These are phyloP conservation scores for Mystacides longicornis DNA, from an alignment of 2,888 invertebrate genomes.

Conservation along the genomic window DNA sequence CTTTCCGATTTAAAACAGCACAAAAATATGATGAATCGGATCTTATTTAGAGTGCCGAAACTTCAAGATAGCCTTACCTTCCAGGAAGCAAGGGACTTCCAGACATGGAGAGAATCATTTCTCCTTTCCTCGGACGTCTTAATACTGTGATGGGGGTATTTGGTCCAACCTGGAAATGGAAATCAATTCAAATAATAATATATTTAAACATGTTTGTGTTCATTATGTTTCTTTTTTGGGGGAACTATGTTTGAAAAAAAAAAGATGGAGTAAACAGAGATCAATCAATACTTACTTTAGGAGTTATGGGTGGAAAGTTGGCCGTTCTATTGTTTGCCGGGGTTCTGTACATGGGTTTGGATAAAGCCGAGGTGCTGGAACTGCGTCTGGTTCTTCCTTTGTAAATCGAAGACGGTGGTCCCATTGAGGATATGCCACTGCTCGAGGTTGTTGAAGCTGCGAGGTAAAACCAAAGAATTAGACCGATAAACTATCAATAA, in stretches of 20 bases:
- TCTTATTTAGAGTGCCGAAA: too few species aligned
- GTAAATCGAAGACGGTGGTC: constrained; percentile 8
- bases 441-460: constrained; percentile 11
- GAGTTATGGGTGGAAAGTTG: constrained; percentile 41
- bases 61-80: too few species aligned
- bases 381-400: constrained; percentile 4
- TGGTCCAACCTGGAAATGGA: constrained; percentile 38
- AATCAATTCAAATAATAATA: too few species aligned
- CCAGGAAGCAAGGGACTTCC: constrained; percentile 60
- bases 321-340: constrained; percentile 36
- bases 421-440: constrained; percentile 10
- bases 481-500: too few species aligned
- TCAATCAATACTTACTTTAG: constrained; percentile 39
- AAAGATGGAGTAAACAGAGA: too few species aligned
- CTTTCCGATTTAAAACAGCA: too few species aligned
- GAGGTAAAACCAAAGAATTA: too few species aligned
- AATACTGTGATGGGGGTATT: constrained; percentile 55
- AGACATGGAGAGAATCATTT: constrained; percentile 60
- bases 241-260: too few species aligned
- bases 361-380: constrained; percentile 6
- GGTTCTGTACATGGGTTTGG: constrained; percentile 34
- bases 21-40: too few species aligned
- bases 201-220: too few species aligned
- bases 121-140: constrained; percentile 54
- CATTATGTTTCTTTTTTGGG: too few species aligned